Percentiles rank a stretch among this genome's conserved stretches.
Evolutionary conservation across 2,797 vertebrate species (phyloP).

Genomic region (Gadopsis bispinosus): DNA sequence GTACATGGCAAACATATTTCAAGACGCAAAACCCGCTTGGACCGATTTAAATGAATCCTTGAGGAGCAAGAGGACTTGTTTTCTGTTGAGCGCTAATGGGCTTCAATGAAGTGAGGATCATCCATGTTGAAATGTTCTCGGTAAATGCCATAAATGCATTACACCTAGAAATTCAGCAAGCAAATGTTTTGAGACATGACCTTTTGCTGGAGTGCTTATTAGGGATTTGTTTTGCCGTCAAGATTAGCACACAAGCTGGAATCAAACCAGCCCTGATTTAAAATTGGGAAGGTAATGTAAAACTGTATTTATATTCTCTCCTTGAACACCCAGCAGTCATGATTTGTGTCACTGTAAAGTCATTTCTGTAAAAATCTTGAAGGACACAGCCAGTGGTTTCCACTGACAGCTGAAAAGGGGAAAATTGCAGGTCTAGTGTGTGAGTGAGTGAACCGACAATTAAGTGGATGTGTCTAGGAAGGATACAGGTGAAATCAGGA

Average conservation of each 20-base stretch:
- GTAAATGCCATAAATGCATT: constrained; percentile 52
- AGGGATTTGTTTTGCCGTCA: constrained; percentile 47
- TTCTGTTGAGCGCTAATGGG: constrained; percentile 32
- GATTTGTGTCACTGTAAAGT: constrained; percentile 45
- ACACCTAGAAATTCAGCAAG: constrained; percentile 34
- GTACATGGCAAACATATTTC: constrained; percentile 32
- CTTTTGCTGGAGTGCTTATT: constrained; percentile 36
- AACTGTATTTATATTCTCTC: constrained; percentile 23
- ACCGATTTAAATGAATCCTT: constrained; percentile 36
- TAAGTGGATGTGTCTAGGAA: constrained; percentile 35
- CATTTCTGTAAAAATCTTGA: constrained; percentile 39
- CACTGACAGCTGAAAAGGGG: constrained; percentile 48
- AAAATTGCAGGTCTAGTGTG: constrained; percentile 52
- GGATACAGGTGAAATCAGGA: constrained; percentile 32
- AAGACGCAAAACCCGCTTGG: constrained; percentile 18
- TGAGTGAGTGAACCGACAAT: constrained; percentile 53
- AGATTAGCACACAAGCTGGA: constrained; percentile 29
- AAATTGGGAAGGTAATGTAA: constrained; percentile 26
- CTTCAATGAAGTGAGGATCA: constrained; percentile 29
- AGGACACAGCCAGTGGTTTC: constrained; percentile 58
- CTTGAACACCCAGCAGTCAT: not conserved
- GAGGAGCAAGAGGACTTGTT: constrained; percentile 36
- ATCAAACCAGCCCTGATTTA: constrained; percentile 32
- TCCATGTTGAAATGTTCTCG: constrained; percentile 26
- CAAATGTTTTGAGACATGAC: constrained; percentile 40